Conservation (phyloP, 1,140 invertebrate genomes). For the Musca domestica region DNA sequence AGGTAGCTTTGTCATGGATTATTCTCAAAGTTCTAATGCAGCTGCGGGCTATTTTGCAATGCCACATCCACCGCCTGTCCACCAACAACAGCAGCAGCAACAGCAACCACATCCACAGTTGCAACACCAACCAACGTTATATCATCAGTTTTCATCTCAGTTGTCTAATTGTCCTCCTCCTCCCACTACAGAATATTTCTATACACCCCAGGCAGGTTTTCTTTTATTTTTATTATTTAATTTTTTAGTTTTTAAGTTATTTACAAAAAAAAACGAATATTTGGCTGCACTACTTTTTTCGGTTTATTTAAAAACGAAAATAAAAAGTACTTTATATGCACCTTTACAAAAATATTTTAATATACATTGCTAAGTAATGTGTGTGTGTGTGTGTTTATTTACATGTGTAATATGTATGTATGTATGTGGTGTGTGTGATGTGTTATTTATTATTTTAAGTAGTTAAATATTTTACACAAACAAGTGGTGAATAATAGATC, state of each 20-base stretch:
- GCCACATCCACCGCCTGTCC: conserved; percentile 3
- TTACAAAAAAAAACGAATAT: not conserved
- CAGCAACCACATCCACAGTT: conserved; percentile 6
- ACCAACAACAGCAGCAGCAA: conserved; percentile 18
- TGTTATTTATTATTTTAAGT: too few species aligned
- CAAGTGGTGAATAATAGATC: too few species aligned
- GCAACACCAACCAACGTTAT: not conserved
- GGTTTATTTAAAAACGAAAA: not conserved
- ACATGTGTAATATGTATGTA: too few species aligned
- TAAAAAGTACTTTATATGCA: conserved; percentile 4
- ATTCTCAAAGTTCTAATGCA: not conserved
- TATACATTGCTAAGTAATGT: not conserved
- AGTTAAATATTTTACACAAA: too few species aligned
- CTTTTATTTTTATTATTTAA: not conserved
- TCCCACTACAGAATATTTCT: conserved; percentile 8
- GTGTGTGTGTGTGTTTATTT: conserved; percentile 4
- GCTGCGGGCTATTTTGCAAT: not conserved
- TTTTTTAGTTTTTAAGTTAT: not conserved
- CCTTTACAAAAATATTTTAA: conserved; percentile 1
- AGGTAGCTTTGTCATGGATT: conserved; percentile 8
- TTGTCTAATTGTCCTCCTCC: conserved; percentile 8
- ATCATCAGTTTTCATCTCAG: conserved; percentile 15
- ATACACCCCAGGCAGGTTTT: conserved; percentile 24
- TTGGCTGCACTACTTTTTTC: conserved; percentile 9
- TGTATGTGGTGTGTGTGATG: too few species aligned